These are phyloP conservation scores for Triplophysa dalaica DNA, from an alignment of 2,113 vertebrate genomes.

Conservation along the genomic window DNA sequence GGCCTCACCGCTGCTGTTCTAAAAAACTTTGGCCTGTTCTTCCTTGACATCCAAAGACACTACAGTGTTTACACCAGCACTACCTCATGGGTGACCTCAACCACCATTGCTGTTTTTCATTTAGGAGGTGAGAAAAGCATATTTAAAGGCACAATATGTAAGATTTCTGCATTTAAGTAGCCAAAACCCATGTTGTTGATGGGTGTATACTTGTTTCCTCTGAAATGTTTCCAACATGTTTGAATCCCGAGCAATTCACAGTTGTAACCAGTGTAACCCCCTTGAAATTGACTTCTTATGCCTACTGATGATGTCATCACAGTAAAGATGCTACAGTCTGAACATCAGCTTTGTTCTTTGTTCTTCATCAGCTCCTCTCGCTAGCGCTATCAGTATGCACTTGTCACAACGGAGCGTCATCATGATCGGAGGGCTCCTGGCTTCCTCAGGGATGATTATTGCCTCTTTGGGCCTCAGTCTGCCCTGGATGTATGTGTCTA, in stretches of 20 bases:
- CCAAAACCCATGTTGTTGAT: no score
- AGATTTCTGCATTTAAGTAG: no score
- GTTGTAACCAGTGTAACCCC: background rate
- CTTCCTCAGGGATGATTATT: conserved; percentile 60
- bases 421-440: conserved; percentile 61
- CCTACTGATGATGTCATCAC: no score
- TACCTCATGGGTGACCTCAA: conserved; percentile 77
- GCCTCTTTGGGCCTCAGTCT: conserved; percentile 66
- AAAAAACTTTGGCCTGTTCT: conserved; percentile 78
- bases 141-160: background rate
- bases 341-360: background rate
- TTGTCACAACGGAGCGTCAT: conserved; percentile 66
- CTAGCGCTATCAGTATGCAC: conserved; percentile 60
- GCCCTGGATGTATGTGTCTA: conserved; percentile 67
- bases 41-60: conserved; percentile 76
- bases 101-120: conserved; percentile 74
- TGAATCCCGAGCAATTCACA: no score
- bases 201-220: no score
- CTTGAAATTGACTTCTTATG: background rate
- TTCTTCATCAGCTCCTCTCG: conserved; percentile 61
- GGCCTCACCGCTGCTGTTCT: conserved; percentile 73
- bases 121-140: conserved; percentile 67
- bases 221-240: no score
- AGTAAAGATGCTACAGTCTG: no score
- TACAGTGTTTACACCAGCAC: conserved; percentile 73